phyloP scores from a whole-genome alignment of 2,888 invertebrate species.

The Hypena proboscidalis region DNA sequence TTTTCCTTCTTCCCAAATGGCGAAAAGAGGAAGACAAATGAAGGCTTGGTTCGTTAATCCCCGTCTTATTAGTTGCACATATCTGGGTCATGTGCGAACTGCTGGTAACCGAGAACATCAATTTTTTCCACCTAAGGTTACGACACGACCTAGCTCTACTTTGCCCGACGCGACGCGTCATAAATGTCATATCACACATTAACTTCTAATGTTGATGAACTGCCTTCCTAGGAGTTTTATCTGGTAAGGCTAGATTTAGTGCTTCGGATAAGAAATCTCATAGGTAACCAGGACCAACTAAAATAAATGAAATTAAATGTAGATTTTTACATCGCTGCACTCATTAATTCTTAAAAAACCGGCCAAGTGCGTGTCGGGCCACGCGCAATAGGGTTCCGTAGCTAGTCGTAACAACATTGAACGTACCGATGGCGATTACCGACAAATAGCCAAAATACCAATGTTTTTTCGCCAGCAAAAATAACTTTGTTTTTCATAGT shows the following conservation, averaged over 20 bases:
- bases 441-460: no score
- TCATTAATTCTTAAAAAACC: no score
- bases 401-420: no score
- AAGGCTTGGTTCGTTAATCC: constrained; percentile 32
- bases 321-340: no score
- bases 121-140: constrained; percentile 53
- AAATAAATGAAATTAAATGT: no score
- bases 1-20: constrained; percentile 15
- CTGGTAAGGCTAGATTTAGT: constrained; percentile 3
- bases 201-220: constrained; percentile 20
- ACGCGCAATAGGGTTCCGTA: no score
- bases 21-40: constrained; percentile 22
- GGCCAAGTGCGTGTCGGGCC: no score
- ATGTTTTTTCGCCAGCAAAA: no score
- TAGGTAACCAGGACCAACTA: no score
- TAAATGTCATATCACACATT: constrained; percentile 22
- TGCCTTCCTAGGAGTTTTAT: constrained; percentile 18
- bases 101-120: constrained; percentile 43
- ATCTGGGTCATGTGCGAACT: constrained; percentile 49
- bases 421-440: no score
- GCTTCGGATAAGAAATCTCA: no score
- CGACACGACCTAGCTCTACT: constrained; percentile 70
- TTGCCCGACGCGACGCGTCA: constrained; percentile 30
- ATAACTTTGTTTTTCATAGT: no score
- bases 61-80: constrained; percentile 15